phyloP scores from a whole-genome alignment of 2,797 vertebrate genomes.

The Enoplosus armatus region DNA sequence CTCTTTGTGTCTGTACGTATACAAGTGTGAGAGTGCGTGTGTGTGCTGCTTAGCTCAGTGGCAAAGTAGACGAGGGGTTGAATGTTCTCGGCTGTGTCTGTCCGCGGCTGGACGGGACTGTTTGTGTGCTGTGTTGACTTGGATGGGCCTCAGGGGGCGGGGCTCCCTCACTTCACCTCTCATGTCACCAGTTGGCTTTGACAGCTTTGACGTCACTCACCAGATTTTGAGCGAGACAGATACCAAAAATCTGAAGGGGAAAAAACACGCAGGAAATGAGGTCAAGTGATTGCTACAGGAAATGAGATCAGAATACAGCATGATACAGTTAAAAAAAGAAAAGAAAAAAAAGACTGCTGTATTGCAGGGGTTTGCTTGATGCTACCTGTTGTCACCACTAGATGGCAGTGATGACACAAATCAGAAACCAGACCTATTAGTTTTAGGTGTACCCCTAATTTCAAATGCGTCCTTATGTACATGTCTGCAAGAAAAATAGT shows the following conservation, averaged over 20 bases:
- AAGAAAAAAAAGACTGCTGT: not conserved
- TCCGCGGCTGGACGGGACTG: constrained; percentile 43
- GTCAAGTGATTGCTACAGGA: not conserved
- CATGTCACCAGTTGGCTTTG: constrained; percentile 93
- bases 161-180: constrained; percentile 39
- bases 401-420: constrained; percentile 71
- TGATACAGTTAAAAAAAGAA: not conserved
- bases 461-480: constrained; percentile 1
- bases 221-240: constrained; percentile 94
- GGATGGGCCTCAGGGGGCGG: not conserved
- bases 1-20: constrained; percentile 30
- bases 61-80: constrained; percentile 31
- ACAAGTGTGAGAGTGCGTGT: constrained; percentile 22
- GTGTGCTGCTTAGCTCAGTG: constrained; percentile 60
- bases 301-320: not conserved
- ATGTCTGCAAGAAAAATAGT: not conserved
- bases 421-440: constrained; percentile 17
- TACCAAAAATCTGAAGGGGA: constrained; percentile 90
- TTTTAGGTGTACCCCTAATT: constrained; percentile 18
- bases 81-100: constrained; percentile 32
- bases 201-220: constrained; percentile 93
- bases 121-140: constrained; percentile 55
- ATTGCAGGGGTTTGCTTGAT: not conserved
- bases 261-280: constrained; percentile 26
- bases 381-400: constrained; percentile 61